Evolutionary conservation across 1,140 invertebrate genomes (phyloP), one percentile per base, ranked within the genome.

Genomic region (Homalodisca vitripennis): DNA sequence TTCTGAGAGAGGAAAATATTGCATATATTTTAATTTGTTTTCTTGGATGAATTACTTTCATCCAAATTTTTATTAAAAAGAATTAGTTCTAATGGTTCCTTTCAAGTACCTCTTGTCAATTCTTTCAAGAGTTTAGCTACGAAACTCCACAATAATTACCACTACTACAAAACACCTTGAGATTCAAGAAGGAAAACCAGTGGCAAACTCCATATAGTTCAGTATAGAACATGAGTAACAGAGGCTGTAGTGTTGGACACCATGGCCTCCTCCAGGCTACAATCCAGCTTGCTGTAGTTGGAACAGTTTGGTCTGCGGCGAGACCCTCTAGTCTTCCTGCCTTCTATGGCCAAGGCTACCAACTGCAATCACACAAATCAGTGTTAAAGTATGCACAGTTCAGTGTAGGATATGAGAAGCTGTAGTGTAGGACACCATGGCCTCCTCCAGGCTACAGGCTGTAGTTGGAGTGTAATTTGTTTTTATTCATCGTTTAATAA

Each of bases 381-480:
- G 24, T 26, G 6, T 14, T 53, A n/a, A n/a, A n/a, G n/a, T n/a
- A n/a, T n/a, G n/a, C n/a, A 10, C 17, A 55, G 64, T 29, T 73
- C 66, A 74, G 46, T 74, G 73, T 1, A 74, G 51, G 1, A 74
- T 64, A 57, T 71, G 66, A 13, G 73, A 74, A 2, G 70, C 48
- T 20, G 70, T 48, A 17, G 65, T 68, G 29, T 66, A 68, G 2
- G 73, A 75, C 1, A 73, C 72, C 53, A 76, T 66, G 3, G 75
- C 76, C 73, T 78, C 76, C 67, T 78, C 77, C 12, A 78, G 70
- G 68, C 73, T 78, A 62, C 74, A 76, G 71, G 31, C 72, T 71
- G 62, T 78, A 78, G 26, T 60, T 71, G 13, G 73, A 65, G n/a
- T n/a, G n/a, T n/a, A n/a, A n/a, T n/a, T n/a, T n/a, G n/a, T n/a